phyloP scores from a whole-genome alignment of 2,113 vertebrate genomes.

The Kryptolebias marmoratus region DNA sequence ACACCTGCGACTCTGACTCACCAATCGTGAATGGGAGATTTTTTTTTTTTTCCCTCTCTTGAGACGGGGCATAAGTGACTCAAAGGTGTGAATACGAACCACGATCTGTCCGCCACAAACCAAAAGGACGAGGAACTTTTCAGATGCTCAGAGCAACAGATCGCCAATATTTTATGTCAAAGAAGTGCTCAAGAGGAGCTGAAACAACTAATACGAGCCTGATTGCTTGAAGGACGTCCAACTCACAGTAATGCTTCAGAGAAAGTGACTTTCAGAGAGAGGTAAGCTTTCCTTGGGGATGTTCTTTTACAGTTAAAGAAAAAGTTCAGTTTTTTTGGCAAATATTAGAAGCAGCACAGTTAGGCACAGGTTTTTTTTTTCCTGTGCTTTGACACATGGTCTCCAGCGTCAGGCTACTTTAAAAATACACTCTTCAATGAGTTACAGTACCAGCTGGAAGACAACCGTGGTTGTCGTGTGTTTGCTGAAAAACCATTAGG shows the following conservation, averaged over 20 bases:
- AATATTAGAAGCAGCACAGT: neutral
- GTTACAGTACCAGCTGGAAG: constrained; percentile 77
- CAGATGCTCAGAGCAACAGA: neutral
- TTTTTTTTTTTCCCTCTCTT: neutral
- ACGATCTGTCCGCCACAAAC: neutral
- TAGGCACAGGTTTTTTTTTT: constrained; percentile 1
- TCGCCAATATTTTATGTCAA: neutral
- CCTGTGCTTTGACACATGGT: constrained; percentile 43
- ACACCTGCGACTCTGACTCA: neutral
- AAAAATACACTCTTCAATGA: constrained; percentile 77
- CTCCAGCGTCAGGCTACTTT: constrained; percentile 61
- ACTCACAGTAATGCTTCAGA: constrained; percentile 16
- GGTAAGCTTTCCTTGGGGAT: constrained; percentile 4
- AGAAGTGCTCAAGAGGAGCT: neutral
- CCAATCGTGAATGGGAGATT: constrained; percentile 11
- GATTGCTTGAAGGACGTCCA: neutral
- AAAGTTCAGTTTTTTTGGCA: neutral
- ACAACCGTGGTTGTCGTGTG: constrained; percentile 1
- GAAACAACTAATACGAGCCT: constrained; percentile 17
- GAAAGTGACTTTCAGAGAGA: neutral
- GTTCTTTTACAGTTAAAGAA: neutral
- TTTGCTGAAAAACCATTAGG: constrained; percentile 31
- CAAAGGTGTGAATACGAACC: neutral
- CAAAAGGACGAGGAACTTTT: neutral
- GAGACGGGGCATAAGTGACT: neutral